Evolutionary conservation across 2,888 invertebrate species (phyloP), one percentile per base, ranked within the genome.

Genomic region (Pomacea canaliculata): DNA sequence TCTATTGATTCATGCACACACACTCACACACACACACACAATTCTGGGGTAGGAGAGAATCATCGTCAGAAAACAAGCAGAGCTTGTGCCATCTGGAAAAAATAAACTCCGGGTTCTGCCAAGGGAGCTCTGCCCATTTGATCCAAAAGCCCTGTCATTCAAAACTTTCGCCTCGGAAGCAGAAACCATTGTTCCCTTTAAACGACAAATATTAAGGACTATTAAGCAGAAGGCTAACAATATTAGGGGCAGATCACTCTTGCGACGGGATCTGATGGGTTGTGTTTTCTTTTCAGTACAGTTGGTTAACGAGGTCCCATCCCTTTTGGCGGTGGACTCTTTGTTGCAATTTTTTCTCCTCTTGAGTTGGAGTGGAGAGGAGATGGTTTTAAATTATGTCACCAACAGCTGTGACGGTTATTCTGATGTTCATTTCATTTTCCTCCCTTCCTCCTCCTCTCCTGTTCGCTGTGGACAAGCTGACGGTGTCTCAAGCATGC

Each of bases 191-290:
- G 71, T 60, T 60, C 27, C 37, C 27, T 56, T 23, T 71, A 60
- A 71, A 71, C 71, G 71, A 46, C 71, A 60, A 71, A 71, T 59
- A 71, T 59, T 60, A 59, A 71, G 71, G 27, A 46, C 71, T 71
- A 59, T 71, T 71, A 71, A 49, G 60, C 71, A 16, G 59, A 71
- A 56, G 71, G 71, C 59, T 71, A 71, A 71, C 59, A 37, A 46
- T 59, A 37, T 60, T 71, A 59, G 19, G 59, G 71, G 62, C 18
- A 48, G n/a, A 49, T 51, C 68, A 56, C 51, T 56, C 51, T 56
- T 56, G 10, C 51, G 51, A 56, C 51, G 51, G 51, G 51, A 56
- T 56, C 51, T 56, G 51, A 56, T 56, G 51, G 51, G 51, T 56
- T 56, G 51, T 56, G 51, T 56, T 56, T 56, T 56, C 51, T 56